Evolutionary conservation across 2,113 vertebrate genomes (phyloP), one percentile per base, ranked within the genome.

Genomic region (Paradisaea rubra): DNA sequence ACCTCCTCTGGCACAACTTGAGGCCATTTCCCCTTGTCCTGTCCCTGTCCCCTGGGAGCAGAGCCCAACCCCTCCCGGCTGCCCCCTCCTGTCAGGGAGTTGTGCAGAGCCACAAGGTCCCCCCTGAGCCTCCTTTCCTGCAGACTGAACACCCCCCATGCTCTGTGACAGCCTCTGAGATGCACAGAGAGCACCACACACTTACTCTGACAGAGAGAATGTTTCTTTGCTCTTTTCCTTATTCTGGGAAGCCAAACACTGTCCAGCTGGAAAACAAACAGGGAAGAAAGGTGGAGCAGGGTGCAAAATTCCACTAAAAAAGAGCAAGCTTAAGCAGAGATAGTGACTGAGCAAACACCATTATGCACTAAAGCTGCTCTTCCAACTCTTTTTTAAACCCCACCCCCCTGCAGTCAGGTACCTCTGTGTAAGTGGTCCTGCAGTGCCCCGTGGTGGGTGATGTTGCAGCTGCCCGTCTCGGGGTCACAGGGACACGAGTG

Each of bases 401-500:
- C 39, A 17, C 8, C 6, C 0, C 31, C 31, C 45, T 13, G 23
- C 27, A 44, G 50, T 8, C 2, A 2, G 10, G 6, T 98, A 99
- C 99, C 99, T 99, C 8, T 97, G 65, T 98, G 94, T 42, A 98
- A 44, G 35, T 95, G 97, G 22, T 84, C 39, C 95, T 96, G 98
- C 52, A 91, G 23, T 5, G 96, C 88, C 21, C 5, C 16, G 1
- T 45, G 72, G 3, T 87, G 63, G 15, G 97, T 97, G 94, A 94
- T 4, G 73, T 98, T 98, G 89, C 99, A 99, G 96, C 96, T 98
- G 94, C 99, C 99, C 0, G 98, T 99, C 91, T 93, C 93, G 0
- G 93, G 97, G 90, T 99, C 95, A 22, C 99, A 99, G 49, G 98
- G 98, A 93, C 98, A 99, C 28, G 37, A 76, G 84, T 98, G 92